Base-by-base conservation (phyloP, 2,797 vertebrate genomes). In the Phrynocephalus guinanensis region DNA sequence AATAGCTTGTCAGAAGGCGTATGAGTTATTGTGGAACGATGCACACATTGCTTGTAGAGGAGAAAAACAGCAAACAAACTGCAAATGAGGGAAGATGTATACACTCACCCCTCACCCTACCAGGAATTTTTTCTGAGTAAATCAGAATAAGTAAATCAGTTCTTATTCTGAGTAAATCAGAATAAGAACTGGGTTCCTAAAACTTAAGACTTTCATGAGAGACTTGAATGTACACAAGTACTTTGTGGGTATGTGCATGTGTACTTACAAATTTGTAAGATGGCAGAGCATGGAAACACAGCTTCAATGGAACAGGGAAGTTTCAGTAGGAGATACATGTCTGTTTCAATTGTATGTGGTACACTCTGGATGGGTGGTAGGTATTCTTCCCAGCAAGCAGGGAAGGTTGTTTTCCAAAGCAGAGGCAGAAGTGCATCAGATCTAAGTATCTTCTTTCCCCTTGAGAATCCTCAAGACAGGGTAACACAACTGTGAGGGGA, bases 11-110 rank as follows among this genome's bases (percentile, higher is more conserved):
- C 76, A 79, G 80, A 86, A 92, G 44, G 44, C 70, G 67, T 52
- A 92, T 92, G 80, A 79, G 52, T 86, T 94, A 84, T 85, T 86
- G 81, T 48, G 86, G 73, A 86, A 87, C 44, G 83, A 72, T 8
- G n/a, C 5, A 28, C 79, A 92, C 84, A 91, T 76, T 7, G 85
- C 18, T 88, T 26, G n/a, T 83, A 33, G 38, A n/a, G 79, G 60
- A 91, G 2, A 15, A 88, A 95, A 91, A 81, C n/a, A 8, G 0
- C 30, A 79, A 89, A 72, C 85, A 75, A 85, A 24, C 9, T 83
- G 28, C 7, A 22, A 6, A 85, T 7, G 50, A 70, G 10, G 20
- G 30, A 80, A 67, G n/a, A 68, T 33, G 26, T 78, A 75, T n/a
- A 86, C 86, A 77, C 38, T 24, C 44, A 48, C 22, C 24, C 38